A percentile compares a stretch with the other conserved stretches of the same genome.
These are phyloP conservation scores for Mormyrops boulengeri DNA, from an alignment of 2,797 vertebrate species.

Conservation along the genomic window DNA sequence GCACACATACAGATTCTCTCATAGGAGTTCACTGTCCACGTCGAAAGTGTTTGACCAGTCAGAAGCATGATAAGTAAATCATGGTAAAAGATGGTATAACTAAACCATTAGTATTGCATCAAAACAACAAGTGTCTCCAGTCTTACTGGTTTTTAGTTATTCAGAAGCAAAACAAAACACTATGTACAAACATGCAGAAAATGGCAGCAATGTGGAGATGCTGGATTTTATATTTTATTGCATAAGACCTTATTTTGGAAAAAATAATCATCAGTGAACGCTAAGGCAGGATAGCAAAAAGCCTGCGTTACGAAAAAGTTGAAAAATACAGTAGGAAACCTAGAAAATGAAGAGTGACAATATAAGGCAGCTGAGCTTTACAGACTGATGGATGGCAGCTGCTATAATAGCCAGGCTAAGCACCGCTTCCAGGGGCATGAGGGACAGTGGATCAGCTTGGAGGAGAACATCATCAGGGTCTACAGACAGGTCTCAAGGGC, in stretches of 20 bases:
- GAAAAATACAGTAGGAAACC: neutral
- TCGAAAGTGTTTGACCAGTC: neutral
- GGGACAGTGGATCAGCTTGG: neutral
- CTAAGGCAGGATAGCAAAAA: neutral
- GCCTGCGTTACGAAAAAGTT: neutral
- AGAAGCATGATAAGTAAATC: neutral
- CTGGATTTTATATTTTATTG: neutral
- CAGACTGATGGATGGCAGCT: neutral
- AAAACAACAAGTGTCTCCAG: neutral
- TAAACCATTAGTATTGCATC: neutral
- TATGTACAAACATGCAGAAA: neutral
- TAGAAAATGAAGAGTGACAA: neutral
- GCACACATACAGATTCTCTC: neutral
- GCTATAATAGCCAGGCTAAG: neutral
- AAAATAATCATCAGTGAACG: neutral
- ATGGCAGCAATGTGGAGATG: neutral
- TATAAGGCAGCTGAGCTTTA: neutral
- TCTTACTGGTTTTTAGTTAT: neutral
- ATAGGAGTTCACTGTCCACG: neutral
- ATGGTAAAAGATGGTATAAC: neutral
- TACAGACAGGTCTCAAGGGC: neutral
- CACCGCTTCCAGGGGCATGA: neutral
- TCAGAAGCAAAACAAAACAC: neutral
- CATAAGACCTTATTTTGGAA: neutral
- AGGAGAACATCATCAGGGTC: neutral